phyloP scores from a whole-genome alignment of 2,797 vertebrate genomes.

The Trachurus trachurus region DNA sequence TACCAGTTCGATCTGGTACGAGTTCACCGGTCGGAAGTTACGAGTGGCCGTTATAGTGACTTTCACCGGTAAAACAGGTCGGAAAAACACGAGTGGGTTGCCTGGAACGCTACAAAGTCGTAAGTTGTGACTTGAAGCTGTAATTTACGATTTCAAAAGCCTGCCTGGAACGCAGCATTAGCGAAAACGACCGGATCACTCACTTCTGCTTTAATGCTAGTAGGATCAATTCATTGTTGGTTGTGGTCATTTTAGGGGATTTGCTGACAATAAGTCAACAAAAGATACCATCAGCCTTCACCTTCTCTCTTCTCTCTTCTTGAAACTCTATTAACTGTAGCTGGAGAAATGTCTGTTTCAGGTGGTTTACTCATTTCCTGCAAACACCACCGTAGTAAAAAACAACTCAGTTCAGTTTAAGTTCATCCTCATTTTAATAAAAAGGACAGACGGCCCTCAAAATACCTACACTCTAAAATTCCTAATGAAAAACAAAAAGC shows the following conservation, averaged over 20 bases:
- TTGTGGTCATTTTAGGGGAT: not conserved
- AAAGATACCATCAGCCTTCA: not conserved
- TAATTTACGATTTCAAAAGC: no score
- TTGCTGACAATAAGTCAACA: not conserved
- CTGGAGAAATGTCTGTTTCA: not conserved
- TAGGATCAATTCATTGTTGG: not conserved
- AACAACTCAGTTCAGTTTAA: not conserved
- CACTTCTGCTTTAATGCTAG: no score
- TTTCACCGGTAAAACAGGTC: no score
- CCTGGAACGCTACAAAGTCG: no score
- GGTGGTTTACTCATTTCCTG: not conserved
- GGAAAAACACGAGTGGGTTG: no score
- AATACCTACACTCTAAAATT: not conserved
- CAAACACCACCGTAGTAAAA: not conserved
- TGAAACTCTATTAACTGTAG: not conserved
- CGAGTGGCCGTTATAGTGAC: no score
- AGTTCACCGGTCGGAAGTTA: no score
- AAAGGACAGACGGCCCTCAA: not conserved
- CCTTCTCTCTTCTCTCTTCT: no score
- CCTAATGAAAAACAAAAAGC: not conserved
- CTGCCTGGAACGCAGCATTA: no score
- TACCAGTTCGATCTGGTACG: no score
- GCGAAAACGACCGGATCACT: no score
- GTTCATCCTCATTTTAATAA: not conserved
- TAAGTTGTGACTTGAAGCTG: no score